A percentile compares a stretch with the other conserved stretches of the same genome.
These are phyloP conservation scores for Pogonus chalceus DNA, from an alignment of 1,140 invertebrate species.

Conservation along the genomic window DNA sequence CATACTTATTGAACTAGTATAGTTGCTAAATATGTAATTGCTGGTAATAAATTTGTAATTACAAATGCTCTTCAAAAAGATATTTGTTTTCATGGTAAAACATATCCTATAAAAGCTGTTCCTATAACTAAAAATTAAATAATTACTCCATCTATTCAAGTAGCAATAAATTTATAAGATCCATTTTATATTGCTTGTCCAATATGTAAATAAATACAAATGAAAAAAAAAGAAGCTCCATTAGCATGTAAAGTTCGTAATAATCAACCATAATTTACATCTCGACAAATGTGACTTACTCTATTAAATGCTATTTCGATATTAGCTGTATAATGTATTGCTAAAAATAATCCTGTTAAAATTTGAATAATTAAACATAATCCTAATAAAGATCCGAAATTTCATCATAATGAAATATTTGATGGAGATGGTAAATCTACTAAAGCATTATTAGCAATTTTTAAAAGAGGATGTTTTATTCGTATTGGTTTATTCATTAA, in stretches of 20 bases:
- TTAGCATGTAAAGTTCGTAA: conserved; percentile 46
- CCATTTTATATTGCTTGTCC: conserved; percentile 46
- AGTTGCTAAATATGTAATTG: conserved; percentile 51
- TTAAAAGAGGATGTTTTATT: conserved; percentile 35
- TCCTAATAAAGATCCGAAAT: conserved; percentile 46
- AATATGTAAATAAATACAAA: conserved; percentile 41
- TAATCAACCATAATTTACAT: conserved; percentile 46
- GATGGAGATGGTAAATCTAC: conserved; percentile 43
- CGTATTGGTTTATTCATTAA: conserved; percentile 38
- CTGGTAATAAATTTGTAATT: conserved; percentile 59
- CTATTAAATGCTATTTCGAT: conserved; percentile 45
- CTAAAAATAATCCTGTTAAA: conserved; percentile 46
- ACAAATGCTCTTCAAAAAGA: conserved; percentile 61
- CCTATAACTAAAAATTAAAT: conserved; percentile 51
- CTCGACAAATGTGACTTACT: conserved; percentile 41
- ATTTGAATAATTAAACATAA: conserved; percentile 50
- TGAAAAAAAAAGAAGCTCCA: conserved; percentile 45
- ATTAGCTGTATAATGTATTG: conserved; percentile 47
- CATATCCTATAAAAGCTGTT: conserved; percentile 59
- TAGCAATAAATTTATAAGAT: conserved; percentile 40
- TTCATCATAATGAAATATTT: conserved; percentile 42
- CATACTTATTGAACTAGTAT: conserved; percentile 53
- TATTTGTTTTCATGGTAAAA: conserved; percentile 61
- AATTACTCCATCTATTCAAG: conserved; percentile 44
- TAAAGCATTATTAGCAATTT: conserved; percentile 42